Conservation (phyloP, 2,797 vertebrate species). For the Oreonectes daqikongensis region DNA sequence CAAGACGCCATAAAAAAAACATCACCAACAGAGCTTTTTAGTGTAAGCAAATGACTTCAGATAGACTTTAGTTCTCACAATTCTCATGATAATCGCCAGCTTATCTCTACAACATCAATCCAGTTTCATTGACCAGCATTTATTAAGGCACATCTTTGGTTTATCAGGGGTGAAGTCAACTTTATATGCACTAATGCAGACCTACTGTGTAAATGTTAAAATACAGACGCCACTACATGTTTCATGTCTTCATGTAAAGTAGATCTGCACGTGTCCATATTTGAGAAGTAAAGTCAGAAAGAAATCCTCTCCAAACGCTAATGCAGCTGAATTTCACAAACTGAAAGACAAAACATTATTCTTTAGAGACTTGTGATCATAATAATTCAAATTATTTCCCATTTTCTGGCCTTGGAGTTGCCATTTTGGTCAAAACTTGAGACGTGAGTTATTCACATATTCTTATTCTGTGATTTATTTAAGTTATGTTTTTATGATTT, state of each 20-base stretch:
- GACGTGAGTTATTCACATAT: too few species aligned
- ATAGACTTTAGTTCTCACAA: neutral
- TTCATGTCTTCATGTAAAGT: neutral
- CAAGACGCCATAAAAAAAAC: too few species aligned
- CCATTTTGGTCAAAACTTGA: too few species aligned
- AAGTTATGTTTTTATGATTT: too few species aligned
- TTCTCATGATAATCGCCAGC: too few species aligned
- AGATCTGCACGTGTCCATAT: neutral
- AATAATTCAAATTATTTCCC: neutral
- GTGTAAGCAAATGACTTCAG: too few species aligned
- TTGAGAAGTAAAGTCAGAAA: neutral
- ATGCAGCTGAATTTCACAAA: slow-evolving; percentile 57
- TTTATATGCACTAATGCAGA: neutral
- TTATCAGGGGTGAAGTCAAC: neutral
- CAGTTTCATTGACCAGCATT: neutral
- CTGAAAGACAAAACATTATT: slow-evolving; percentile 58
- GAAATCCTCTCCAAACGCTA: slow-evolving; percentile 32
- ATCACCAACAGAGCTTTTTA: too few species aligned
- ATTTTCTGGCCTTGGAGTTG: too few species aligned
- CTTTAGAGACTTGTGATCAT: neutral
- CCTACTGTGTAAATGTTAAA: neutral
- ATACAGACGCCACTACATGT: neutral
- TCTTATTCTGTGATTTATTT: too few species aligned
- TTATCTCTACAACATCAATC: neutral
- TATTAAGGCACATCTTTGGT: neutral